Percentiles rank a stretch among this genome's conserved stretches.
Conservation (phyloP, 1,140 invertebrate genomes). For the Cydia pomonella region DNA sequence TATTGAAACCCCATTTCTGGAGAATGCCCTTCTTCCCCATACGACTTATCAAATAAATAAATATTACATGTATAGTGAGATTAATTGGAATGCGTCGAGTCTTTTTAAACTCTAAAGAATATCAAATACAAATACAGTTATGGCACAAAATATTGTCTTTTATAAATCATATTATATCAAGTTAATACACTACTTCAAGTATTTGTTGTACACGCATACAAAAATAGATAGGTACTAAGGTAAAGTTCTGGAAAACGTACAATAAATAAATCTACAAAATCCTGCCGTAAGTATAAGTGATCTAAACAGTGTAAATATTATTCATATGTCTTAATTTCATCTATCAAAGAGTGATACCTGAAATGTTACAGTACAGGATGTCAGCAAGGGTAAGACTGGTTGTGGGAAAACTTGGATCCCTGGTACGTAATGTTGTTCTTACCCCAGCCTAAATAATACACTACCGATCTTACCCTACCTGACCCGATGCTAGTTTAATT, state of each 20-base stretch:
- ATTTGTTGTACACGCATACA: slow-evolving; percentile 56
- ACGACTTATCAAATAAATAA: neutral
- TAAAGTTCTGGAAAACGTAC: neutral
- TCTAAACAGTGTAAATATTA: neutral
- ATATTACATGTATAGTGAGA: neutral
- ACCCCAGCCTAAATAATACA: too few species aligned
- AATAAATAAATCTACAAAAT: neutral
- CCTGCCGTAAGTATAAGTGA: neutral
- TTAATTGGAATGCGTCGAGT: slow-evolving; percentile 15
- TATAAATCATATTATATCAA: slow-evolving; percentile 40
- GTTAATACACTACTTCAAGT: slow-evolving; percentile 32
- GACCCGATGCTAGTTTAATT: slow-evolving; percentile 28
- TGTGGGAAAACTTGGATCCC: neutral
- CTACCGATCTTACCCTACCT: neutral
- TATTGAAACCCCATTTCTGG: neutral
- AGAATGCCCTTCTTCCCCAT: neutral
- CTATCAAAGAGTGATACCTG: neutral
- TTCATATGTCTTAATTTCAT: neutral
- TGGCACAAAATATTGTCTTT: slow-evolving; percentile 52
- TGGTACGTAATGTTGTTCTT: neutral
- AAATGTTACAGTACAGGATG: neutral
- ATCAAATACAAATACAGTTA: slow-evolving; percentile 40
- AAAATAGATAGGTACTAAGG: slow-evolving; percentile 53
- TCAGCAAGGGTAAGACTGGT: neutral
- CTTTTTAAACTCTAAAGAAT: neutral